Base-by-base conservation (phyloP, 2,888 invertebrate genomes). In the Dynastes maya region DNA sequence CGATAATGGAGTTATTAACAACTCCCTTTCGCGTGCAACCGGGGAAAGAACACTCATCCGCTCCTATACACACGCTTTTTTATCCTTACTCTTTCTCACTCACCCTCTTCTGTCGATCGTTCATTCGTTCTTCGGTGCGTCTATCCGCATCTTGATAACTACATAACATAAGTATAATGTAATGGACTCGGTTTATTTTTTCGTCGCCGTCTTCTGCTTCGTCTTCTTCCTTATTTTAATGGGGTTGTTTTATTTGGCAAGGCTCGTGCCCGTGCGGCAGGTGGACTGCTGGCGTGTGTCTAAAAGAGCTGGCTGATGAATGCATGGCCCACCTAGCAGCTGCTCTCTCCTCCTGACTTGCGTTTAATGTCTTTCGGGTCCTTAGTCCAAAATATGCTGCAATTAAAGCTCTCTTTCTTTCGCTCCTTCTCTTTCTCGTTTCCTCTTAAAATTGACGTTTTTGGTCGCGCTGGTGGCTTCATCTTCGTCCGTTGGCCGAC, bases 231-330 rank as follows among this genome's bases (percentile, higher is more conserved):
- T 76, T 64, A 64, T 78, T 78, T 78, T 78, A 78, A 72, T 78
- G 83, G 84, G 84, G 84, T 84, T 84, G 84, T 83, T 84, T 84
- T 83, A 83, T 84, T 83, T 82, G 82, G 81, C 81, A 80, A 80
- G 81, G 82, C 83, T 83, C 83, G 83, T 83, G 83, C 83, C 78
- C 83, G 80, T 80, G 78, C 80, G 82, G 82, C 82, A 88, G 86
- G 86, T 88, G 72, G 89, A 89, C 87, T 88, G 89, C 87, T 88
- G 88, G 88, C 89, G 89, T 89, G 86, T 89, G 89, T 90, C 90
- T 90, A 88, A 87, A 83, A 83, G 82, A 80, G 82, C 81, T 81
- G 83, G 82, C 84, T 83, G 84, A 82, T 82, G 84, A 83, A 84
- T 82, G 82, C 80, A 78, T 80, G 83, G 81, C 82, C 81, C 82